Evolutionary conservation across 2,797 vertebrate species (phyloP), one percentile per base, ranked within the genome.

Genomic region (Glossophaga mutica): DNA sequence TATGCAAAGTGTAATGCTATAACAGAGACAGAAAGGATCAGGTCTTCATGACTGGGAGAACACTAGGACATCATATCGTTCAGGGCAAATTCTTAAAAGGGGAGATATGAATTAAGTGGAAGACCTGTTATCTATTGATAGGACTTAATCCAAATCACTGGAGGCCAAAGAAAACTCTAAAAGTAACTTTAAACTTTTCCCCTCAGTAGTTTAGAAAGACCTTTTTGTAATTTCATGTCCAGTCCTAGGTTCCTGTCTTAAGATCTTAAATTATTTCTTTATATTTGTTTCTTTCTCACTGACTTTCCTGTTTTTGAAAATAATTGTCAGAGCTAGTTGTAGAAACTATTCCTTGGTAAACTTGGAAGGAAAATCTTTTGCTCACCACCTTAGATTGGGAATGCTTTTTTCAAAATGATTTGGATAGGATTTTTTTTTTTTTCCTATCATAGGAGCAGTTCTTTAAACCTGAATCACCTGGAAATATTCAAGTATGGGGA

Each of bases 231-330:
- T 88, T 55, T 42, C 29, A 42, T 39, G 6, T 68, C 34, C 16
- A 50, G 11, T 44, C 22, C 14, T 81, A 65, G 9, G 21, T 84
- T 22, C 24, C 70, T 71, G 32, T 32, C 52, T 90, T 94, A 46
- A 78, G 52, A 70, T 29, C 24, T 24, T n/a, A 74, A 65, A 65
- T 65, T 32, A 74, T 62, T 78, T 34, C 57, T 37, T 65, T 83
- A 68, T 9, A 39, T 83, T 67, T 82, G 26, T 94, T 94, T 70
- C 57, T 65, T 87, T 91, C 46, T 97, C 44, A 79, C 34, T 16
- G 73, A 70, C 39, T 59, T 90, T 91, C 42, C n/a, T 97, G 68
- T 95, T 94, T 96, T 93, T 71, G 74, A 73, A 91, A 97, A 89
- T 94, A 87, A 86, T 59, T 77, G 32, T 84, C 83, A 78, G 32